Conservation (phyloP, 2,888 invertebrate species). For the Timema cristinae region DNA sequence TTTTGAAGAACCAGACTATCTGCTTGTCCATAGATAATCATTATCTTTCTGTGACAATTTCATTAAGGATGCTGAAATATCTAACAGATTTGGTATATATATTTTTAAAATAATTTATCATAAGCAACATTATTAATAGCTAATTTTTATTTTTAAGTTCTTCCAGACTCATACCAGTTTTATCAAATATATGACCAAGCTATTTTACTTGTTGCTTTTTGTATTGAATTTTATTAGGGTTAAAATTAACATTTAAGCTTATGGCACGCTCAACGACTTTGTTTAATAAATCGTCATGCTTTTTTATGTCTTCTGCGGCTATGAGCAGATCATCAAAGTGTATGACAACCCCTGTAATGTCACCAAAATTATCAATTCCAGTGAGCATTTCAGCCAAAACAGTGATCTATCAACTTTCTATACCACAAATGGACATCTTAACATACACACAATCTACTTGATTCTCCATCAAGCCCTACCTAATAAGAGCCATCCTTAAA, state of each 20-base stretch:
- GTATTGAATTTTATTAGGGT: not conserved
- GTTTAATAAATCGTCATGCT: constrained; percentile 1
- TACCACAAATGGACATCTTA: not conserved
- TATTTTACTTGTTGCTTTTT: not conserved
- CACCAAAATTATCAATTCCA: not conserved
- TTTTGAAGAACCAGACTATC: not conserved
- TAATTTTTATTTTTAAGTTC: not conserved
- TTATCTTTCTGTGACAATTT: not conserved
- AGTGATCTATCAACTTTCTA: not conserved
- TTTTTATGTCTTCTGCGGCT: not conserved
- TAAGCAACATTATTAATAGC: not conserved
- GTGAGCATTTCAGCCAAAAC: not conserved
- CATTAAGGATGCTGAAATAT: not conserved
- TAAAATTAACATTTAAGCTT: not conserved
- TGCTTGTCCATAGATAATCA: not conserved
- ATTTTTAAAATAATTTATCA: not conserved
- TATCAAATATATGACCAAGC: not conserved
- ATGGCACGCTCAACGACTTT: not conserved
- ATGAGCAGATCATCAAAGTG: constrained; percentile 7
- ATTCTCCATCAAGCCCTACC: not conserved
- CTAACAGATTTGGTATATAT: not conserved
- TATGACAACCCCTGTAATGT: not conserved
- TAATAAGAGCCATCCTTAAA: not conserved
- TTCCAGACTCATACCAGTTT: not conserved
- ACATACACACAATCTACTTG: not conserved